Base-by-base conservation (phyloP, 2,797 vertebrate genomes). In the Liparis tanakae region DNA sequence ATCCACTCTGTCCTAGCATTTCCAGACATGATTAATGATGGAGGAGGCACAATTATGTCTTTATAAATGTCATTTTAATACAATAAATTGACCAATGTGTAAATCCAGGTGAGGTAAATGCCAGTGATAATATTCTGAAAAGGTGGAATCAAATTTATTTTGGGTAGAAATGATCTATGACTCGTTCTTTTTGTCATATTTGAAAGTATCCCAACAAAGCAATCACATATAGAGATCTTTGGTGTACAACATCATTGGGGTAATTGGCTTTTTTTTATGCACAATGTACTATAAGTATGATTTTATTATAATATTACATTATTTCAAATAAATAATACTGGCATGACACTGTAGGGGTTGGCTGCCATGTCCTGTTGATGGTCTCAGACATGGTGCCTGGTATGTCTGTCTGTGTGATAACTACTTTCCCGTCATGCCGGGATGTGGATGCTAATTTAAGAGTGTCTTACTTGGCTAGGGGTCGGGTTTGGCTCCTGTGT, bases 391-490 rank as follows among this genome's bases (percentile, higher is more conserved):
- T 57, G 53, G 22, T 54, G 22, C 12, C 14, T 54, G 66, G 39
- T 13, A 41, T 30, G 33, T 53, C 55, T 50, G 68, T 75, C 50
- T 67, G 43, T 81, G 63, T 78, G 57, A 61, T 81, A 78, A 79
- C 74, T 76, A 39, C 82, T 85, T 87, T 72, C 54, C 70, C 74
- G 71, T 71, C 44, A 3, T 72, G 65, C 48, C 8, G 36, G 10
- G 12, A 79, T 67, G 61, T 39, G 51, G 34, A 34, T 43, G 88
- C 82, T 91, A 91, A 89, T 83, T 91, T 89, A 78, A 79, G 90
- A 64, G 20, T 5, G 17, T 36, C 71, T 84, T 81, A 76, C 56
- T 81, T 25, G 83, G 62, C 39, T 57, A 33, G 34, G 54, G 68
- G 70, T 87, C 82, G 63, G 67, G 13, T 70, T 18, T 85, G 72